Base-by-base conservation (phyloP, 2,797 vertebrate species). In the Liparis tanakae region DNA sequence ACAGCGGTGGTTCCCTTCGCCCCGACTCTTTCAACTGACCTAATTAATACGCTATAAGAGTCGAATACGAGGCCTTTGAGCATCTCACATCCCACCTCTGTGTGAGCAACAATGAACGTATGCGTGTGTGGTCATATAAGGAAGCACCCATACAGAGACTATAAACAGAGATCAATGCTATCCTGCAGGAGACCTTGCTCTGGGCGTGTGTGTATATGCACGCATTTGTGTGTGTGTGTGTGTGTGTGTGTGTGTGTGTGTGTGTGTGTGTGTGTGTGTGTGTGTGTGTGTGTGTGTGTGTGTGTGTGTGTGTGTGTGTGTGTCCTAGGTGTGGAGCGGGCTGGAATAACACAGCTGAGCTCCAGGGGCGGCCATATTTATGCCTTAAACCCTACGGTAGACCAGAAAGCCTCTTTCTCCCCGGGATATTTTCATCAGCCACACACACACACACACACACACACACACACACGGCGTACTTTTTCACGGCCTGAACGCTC, bases 91-190 rank as follows among this genome's bases (percentile, higher is more conserved):
- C 25, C 25, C 64, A 54, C 63, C 62, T 60, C 63, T 80, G 71
- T 65, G 64, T 73, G 79, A 78, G 78, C 55, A 84, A 88, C 89
- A 85, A 85, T 76, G 75, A 79, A 41, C 30, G 61, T 60, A 72
- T 59, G 79, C 13, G 62, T 91, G 88, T 91, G 91, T 92, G 90
- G 91, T 89, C 91, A 87, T 91, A 91, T 92, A 92, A 92, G 91
- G 88, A 91, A 91, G 90, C 79, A 80, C 87, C 87, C 89, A 89
- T 89, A 91, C 87, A 79, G 88, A 87, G 90, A 88, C 84, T 79
- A 87, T 91, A 92, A 93, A 92, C 91, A 91, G 60, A 91, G 88
- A 91, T 91, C 90, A 90, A 89, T 90, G 88, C 76, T 67, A 74
- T 91, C 81, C 87, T 85, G 87, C 88, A 86, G 89, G 84, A 89